These are phyloP conservation scores for Ochropleura plecta DNA, from an alignment of 2,888 invertebrate species.

Conservation along the genomic window DNA sequence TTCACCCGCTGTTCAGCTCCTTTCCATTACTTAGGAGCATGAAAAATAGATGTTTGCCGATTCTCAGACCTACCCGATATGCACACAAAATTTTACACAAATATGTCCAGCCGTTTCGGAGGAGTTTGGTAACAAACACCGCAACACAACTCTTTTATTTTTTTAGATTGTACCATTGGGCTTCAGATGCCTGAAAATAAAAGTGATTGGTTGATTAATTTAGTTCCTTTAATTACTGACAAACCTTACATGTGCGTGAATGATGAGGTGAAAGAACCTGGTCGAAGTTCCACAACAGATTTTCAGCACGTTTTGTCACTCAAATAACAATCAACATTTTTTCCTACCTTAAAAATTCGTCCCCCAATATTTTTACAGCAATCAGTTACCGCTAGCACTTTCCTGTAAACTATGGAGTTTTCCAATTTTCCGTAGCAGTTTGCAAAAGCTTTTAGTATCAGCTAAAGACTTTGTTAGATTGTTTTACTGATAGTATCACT, in stretches of 20 bases:
- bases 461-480: slow-evolving; percentile 55
- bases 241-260: background rate
- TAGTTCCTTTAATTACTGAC: background rate
- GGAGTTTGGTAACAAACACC: too few relatives aligned
- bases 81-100: too few relatives aligned
- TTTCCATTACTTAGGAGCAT: too few relatives aligned
- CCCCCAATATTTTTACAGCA: background rate
- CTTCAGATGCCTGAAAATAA: too few relatives aligned
- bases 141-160: too few relatives aligned
- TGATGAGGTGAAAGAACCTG: background rate
- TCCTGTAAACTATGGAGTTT: slow-evolving; percentile 41
- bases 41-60: too few relatives aligned
- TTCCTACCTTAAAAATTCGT: background rate
- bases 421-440: slow-evolving; percentile 52
- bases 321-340: background rate
- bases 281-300: background rate
- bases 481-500: slow-evolving; percentile 49
- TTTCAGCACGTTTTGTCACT: background rate
- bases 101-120: too few relatives aligned
- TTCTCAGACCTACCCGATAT: too few relatives aligned
- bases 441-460: slow-evolving; percentile 54
- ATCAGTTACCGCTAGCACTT: slow-evolving; percentile 40
- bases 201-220: too few relatives aligned
- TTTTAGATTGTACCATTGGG: too few relatives aligned
- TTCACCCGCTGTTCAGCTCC: too few relatives aligned